A percentile compares a stretch with the other conserved stretches of the same genome.
These are phyloP conservation scores for Acleris sparsana DNA, from an alignment of 2,888 invertebrate genomes.

Conservation along the genomic window DNA sequence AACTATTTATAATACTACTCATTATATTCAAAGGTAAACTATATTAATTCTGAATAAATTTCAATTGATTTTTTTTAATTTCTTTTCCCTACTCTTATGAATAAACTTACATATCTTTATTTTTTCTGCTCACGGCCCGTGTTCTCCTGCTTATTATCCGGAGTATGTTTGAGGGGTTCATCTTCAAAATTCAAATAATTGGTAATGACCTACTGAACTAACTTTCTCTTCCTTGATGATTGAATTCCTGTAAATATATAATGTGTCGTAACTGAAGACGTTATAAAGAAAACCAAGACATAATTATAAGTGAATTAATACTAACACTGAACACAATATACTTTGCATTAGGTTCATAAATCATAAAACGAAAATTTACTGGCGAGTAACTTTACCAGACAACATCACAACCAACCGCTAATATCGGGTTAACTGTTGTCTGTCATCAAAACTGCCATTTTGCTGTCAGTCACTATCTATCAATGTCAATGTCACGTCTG, in stretches of 20 bases:
- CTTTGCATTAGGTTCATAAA: background rate
- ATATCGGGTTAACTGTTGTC: too few relatives aligned
- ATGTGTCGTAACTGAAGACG: constrained; percentile 12
- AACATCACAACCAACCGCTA: constrained; percentile 10
- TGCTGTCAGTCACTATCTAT: background rate
- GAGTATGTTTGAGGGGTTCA: constrained; percentile 54
- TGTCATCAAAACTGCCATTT: background rate
- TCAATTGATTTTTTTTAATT: too few relatives aligned
- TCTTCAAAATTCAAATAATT: constrained; percentile 43
- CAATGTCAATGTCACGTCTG: constrained; percentile 10
- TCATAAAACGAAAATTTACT: constrained; percentile 2
- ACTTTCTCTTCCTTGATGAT: constrained; percentile 55
- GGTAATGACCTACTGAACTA: constrained; percentile 41
- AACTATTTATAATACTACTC: too few relatives aligned
- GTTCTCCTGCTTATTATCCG: constrained; percentile 48
- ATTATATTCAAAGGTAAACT: too few relatives aligned
- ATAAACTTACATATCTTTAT: constrained; percentile 46
- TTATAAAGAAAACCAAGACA: background rate
- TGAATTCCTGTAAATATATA: constrained; percentile 45
- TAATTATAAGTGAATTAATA: background rate
- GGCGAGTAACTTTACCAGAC: background rate
- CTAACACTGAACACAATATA: background rate
- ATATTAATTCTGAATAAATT: too few relatives aligned
- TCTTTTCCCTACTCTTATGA: background rate
- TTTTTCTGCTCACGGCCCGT: constrained; percentile 40